Base-by-base conservation (phyloP, 2,888 invertebrate genomes). In the Osmoderma eremita region DNA sequence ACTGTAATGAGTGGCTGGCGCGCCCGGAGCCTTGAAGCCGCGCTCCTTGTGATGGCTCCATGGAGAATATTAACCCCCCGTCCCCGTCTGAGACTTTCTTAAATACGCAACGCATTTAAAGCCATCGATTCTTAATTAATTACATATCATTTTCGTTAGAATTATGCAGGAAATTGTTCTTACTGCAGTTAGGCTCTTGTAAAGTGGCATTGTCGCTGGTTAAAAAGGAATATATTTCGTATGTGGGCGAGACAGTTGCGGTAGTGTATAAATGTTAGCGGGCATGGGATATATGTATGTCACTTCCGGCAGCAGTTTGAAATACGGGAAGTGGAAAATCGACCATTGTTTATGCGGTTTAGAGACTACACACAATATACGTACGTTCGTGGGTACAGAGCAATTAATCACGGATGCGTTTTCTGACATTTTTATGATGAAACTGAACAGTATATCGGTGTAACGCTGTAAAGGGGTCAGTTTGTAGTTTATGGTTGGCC, bases 351-450 rank as follows among this genome's bases (percentile, higher is more conserved):
- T 61, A 61, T 61, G 58, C 42, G 63, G 39, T 45, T 48, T 22
- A 17, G 38, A 30, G 48, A 22, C 30, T 56, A 49, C 22, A 38
- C 38, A n/a, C 38, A 42, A 38, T 30, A 30, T 30, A 63, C 24
- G 15, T 48, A 36, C 20, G 50, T 50, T 24, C 63, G 39, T 45
- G 30, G 58, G 58, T 45, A 48, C 15, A 45, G 45, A 61, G 30
- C 73, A 70, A 75, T 75, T 73, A 75, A 74, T 74, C 77, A 77
- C 73, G 69, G 66, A 75, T 53, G 45, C 56, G 74, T 75, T 76
- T 75, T 78, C 75, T 75, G 79, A 79, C 80, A 75, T 78, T 80
- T 80, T 80, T 80, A 80, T 78, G 77, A 77, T 76, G 77, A 74
- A 75, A 73, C 58, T 45, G 15, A 61, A 45, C 58, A 51, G 64